These are phyloP conservation scores for Drosophila koepferae DNA, from an alignment of 2,888 invertebrate species.

Conservation along the genomic window DNA sequence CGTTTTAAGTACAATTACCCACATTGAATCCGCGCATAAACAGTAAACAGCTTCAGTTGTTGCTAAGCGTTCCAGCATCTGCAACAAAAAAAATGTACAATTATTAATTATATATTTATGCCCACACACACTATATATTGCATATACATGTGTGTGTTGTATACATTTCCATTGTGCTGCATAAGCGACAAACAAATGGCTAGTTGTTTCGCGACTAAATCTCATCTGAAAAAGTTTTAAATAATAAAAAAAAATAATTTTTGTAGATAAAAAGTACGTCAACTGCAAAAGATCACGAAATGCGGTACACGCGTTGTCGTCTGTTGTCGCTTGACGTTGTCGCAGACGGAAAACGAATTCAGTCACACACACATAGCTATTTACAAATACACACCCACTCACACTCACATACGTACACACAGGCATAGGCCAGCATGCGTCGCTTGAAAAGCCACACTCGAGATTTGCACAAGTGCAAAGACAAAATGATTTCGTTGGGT, in stretches of 20 bases:
- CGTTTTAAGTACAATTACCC: constrained; percentile 38
- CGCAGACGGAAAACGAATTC: constrained; percentile 74
- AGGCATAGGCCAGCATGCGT: constrained; percentile 36
- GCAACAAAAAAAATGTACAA: constrained; percentile 28
- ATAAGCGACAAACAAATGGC: constrained; percentile 42
- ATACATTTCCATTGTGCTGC: constrained; percentile 57
- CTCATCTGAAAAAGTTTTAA: constrained; percentile 35
- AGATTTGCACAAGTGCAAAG: constrained; percentile 78
- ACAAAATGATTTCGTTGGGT: constrained; percentile 37
- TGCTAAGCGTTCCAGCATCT: constrained; percentile 58
- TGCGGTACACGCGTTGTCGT: constrained; percentile 59
- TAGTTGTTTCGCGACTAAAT: constrained; percentile 53
- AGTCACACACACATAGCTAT: constrained; percentile 17
- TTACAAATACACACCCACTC: constrained; percentile 11
- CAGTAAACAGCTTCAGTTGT: constrained; percentile 50
- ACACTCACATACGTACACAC: constrained; percentile 1
- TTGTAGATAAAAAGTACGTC: constrained; percentile 70
- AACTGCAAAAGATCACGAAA: constrained; percentile 77
- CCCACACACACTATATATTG: background rate
- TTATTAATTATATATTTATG: constrained; percentile 44
- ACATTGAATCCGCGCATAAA: constrained; percentile 44
- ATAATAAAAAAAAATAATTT: constrained; percentile 52
- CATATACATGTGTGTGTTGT: constrained; percentile 19
- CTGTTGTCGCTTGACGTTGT: constrained; percentile 54
- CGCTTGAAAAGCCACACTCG: constrained; percentile 52